Conservation (phyloP, 2,113 vertebrate species). For the Proteles cristata region DNA sequence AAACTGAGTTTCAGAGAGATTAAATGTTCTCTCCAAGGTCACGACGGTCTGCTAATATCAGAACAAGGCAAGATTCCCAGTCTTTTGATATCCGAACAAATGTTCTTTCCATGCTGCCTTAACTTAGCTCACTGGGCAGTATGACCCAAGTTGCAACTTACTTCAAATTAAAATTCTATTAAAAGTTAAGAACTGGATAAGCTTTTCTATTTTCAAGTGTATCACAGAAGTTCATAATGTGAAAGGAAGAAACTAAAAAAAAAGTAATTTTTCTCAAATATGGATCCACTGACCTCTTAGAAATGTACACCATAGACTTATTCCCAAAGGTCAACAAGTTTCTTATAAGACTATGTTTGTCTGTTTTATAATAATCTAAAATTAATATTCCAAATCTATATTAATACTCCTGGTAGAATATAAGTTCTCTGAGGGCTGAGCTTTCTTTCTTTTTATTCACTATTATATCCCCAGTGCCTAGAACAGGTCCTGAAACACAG, state of each 20-base stretch:
- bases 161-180: slow-evolving; percentile 17
- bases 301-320: neutral
- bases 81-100: neutral
- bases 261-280: neutral
- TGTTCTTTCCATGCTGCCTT: neutral
- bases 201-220: neutral
- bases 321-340: neutral
- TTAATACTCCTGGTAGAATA: neutral
- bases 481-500: neutral
- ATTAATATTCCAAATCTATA: neutral
- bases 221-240: neutral
- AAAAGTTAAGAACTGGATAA: neutral
- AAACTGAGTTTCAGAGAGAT: neutral
- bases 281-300: neutral
- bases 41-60: neutral
- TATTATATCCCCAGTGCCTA: neutral
- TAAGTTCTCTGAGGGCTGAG: neutral
- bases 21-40: neutral
- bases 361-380: neutral
- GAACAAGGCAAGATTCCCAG: neutral
- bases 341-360: neutral
- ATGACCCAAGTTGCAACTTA: neutral
- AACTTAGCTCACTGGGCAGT: neutral
- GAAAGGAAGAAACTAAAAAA: neutral
- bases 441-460: neutral